Base-by-base conservation (phyloP, 2,113 vertebrate species). In the Eubucco bourcierii region DNA sequence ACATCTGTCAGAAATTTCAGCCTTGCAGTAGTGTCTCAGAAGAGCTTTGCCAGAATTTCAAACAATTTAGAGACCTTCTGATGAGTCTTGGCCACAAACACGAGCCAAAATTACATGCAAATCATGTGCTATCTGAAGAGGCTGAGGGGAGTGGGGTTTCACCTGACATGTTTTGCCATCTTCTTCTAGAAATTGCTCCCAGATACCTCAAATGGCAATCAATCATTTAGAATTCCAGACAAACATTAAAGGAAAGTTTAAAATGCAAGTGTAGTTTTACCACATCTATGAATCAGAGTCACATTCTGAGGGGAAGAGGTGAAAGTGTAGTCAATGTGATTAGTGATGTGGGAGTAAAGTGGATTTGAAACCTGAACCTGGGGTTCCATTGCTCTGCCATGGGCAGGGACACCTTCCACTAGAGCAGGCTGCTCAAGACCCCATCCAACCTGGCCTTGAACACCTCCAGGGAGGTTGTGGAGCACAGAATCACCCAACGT, bases 1-100 rank as follows among this genome's bases (percentile, higher is more conserved):
- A 63, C 81, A 96, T 76, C 84, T 94, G 74, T 68, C 64, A 39
- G 14, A n/a, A 89, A 65, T 79, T 72, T 84, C 66, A 67, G 19
- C 3, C 4, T 37, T 80, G 86, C 37, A 12, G 23, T 33, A 46
- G 91, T 87, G 21, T 76, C 94, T 70, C 84, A 82, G 33, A 84
- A 17, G 28, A 28, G 18, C 37, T 64, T 92, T 76, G 34, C 7
- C 67, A 79, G 34, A 68, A 72, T 79, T 88, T 87, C 37, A 76
- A 7, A 39, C 58, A 68, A 70, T 50, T 28, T 68, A 20, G 44
- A 58, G 28, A 84, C 56, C 17, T 34, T 77, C 63, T 94, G 66
- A 65, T 70, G n/a, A 84, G 31, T 81, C 53, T 59, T 88, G 39
- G 63, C 44, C 39, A 75, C 37, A 53, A 81, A 72, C 2, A 0